phyloP scores from a whole-genome alignment of 2,113 vertebrate species.

The Thamnophis sirtalis region DNA sequence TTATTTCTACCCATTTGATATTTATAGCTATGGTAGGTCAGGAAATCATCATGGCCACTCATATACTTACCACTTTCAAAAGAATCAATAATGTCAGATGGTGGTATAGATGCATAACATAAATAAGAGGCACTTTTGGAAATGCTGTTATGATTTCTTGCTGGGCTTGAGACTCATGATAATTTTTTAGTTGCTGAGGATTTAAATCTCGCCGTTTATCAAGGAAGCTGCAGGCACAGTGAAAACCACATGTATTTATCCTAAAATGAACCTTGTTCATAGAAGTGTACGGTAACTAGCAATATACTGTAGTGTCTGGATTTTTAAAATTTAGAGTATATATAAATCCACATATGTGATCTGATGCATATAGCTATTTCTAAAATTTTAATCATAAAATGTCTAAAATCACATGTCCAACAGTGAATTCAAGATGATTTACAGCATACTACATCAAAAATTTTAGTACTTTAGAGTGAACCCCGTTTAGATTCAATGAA shows the following conservation, averaged over 20 bases:
- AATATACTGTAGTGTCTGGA: background rate
- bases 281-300: background rate
- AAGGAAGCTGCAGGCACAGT: background rate
- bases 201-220: background rate
- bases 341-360: background rate
- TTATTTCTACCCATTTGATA: background rate
- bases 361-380: background rate
- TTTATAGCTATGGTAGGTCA: background rate
- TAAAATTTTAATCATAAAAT: background rate
- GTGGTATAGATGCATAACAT: background rate
- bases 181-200: background rate
- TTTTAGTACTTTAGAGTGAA: background rate
- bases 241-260: constrained; percentile 4
- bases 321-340: background rate
- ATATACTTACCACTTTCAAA: background rate
- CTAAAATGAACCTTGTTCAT: background rate
- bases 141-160: background rate
- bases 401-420: background rate
- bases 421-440: background rate
- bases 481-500: background rate
- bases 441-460: background rate
- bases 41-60: background rate
- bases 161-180: background rate
- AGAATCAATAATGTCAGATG: background rate
- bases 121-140: background rate